Base-by-base conservation (phyloP, 2,888 invertebrate species). In the Palloptera scutellata region DNA sequence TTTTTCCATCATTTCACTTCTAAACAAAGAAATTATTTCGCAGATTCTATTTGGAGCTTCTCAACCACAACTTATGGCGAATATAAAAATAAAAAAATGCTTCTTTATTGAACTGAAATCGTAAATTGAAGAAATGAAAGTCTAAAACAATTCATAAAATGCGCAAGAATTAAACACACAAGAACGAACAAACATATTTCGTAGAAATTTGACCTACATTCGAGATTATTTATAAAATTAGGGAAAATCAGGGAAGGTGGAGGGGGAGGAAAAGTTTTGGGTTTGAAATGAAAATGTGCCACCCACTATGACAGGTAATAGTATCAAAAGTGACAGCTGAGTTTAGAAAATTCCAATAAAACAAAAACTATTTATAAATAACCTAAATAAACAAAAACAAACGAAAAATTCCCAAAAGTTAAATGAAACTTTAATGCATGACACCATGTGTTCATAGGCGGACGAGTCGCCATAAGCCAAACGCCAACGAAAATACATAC, bases 221-320 rank as follows among this genome's bases (percentile, higher is more conserved):
- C 12, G 48, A 48, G 5, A 48, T 11, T 48, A 48, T 48, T 48
- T 48, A n/a, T 48, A 48, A 48, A 13, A 13, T n/a, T 48, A 15
- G 5, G 9, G 6, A 11, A 48, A 48, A 5, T 48, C 15, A 4
- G n/a, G 13, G 13, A 11, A 15, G 15, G 10, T 6, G 15, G 10
- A 13, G 10, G 48, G 11, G 15, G 15, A 48, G 15, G 48, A n/a
- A 11, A n/a, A 13, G 8, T 13, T 5, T 15, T 10, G 10, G 5
- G 3, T 15, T n/a, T 5, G n/a, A 48, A 15, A 48, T n/a, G 15
- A 48, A 48, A 4, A 4, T 15, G n/a, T 48, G 13, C 48, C 48
- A 48, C 48, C 15, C 48, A 48, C 48, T 48, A n/a, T 48, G 48
- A 48, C 12, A 48, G 48, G 48, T 48, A 48, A 48, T 48, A 48